A percentile compares a stretch with the other conserved stretches of the same genome.
These are phyloP conservation scores for Cryptoblepharus egeriae DNA, from an alignment of 2,797 vertebrate species.

Conservation along the genomic window DNA sequence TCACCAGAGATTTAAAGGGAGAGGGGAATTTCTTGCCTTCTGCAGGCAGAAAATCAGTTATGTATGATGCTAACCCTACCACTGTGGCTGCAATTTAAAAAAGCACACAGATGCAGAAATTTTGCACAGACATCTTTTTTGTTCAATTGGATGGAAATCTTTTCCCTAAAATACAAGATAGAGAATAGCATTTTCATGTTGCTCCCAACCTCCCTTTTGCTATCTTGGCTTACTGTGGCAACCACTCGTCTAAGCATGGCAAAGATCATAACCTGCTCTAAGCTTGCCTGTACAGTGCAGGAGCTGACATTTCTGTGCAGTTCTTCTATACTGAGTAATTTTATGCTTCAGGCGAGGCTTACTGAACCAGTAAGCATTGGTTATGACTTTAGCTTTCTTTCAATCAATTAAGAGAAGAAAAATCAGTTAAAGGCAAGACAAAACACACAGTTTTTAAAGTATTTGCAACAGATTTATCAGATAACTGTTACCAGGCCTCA, in stretches of 20 bases:
- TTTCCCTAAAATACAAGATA: not conserved
- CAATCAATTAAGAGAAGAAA: not conserved
- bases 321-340: slow-evolving; percentile 34
- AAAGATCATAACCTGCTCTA: not conserved
- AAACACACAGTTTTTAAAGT: slow-evolving; percentile 42
- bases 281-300: slow-evolving; percentile 19
- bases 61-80: slow-evolving; percentile 69
- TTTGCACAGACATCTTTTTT: slow-evolving; percentile 68
- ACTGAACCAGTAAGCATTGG: slow-evolving; percentile 27
- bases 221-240: slow-evolving; percentile 28
- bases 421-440: slow-evolving; percentile 36
- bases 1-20: slow-evolving; percentile 56
- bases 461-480: slow-evolving; percentile 2
- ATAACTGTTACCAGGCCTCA: not conserved
- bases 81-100: slow-evolving; percentile 41
- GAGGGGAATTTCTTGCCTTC: slow-evolving; percentile 7
- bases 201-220: not conserved
- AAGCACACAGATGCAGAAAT: slow-evolving; percentile 66
- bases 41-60: slow-evolving; percentile 64
- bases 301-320: slow-evolving; percentile 41
- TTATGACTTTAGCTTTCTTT: slow-evolving; percentile 1
- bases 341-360: slow-evolving; percentile 40
- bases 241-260: not conserved
- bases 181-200: slow-evolving; percentile 25
- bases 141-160: slow-evolving; percentile 54